These are phyloP conservation scores for Morelia viridis DNA, from an alignment of 2,797 vertebrate species.

Conservation along the genomic window DNA sequence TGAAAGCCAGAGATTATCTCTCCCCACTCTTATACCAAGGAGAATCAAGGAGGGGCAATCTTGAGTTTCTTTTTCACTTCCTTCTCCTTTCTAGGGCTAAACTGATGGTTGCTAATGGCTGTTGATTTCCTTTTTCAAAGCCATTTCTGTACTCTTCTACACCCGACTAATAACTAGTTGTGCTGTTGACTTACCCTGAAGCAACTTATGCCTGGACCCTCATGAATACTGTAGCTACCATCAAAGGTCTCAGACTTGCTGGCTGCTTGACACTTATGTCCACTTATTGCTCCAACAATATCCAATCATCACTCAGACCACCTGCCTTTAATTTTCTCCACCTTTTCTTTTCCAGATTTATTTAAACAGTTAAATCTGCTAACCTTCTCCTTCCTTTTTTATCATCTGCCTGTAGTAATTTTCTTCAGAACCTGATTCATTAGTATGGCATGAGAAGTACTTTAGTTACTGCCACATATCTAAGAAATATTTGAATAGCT, in stretches of 20 bases:
- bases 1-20: background rate
- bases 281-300: background rate
- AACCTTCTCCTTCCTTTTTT: background rate
- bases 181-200: background rate
- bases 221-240: background rate
- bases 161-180: background rate
- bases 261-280: background rate
- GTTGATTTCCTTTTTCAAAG: background rate
- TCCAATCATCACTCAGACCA: background rate
- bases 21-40: background rate
- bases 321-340: background rate
- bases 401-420: background rate
- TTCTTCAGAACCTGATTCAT: background rate
- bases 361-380: background rate
- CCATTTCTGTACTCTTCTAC: background rate
- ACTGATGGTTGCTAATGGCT: background rate
- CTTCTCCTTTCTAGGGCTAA: background rate
- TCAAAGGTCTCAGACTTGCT: background rate
- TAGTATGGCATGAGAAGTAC: background rate
- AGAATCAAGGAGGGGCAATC: background rate
- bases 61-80: background rate
- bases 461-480: background rate
- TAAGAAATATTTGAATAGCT: slow-evolving; percentile 15
- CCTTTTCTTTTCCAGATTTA: background rate
- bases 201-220: background rate